A percentile compares a stretch with the other conserved stretches of the same genome.
These are phyloP conservation scores for Sigmodon hispidus DNA, from an alignment of 2,113 vertebrate species.

Conservation along the genomic window DNA sequence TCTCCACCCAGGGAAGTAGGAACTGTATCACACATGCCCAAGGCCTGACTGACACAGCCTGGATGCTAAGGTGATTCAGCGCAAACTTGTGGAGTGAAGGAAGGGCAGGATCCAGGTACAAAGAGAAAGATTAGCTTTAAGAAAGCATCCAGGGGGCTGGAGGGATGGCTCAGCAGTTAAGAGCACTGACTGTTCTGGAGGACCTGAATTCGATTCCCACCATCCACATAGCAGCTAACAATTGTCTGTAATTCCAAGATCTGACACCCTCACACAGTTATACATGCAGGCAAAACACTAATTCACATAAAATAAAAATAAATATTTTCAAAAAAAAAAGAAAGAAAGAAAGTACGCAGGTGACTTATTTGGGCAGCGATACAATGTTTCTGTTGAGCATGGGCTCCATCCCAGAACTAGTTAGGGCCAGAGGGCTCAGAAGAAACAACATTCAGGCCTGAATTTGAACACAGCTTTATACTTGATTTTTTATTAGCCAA, in stretches of 20 bases:
- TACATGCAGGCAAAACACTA: too few species aligned
- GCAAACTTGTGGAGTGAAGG: neutral
- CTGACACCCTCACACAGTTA: too few species aligned
- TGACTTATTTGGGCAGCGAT: neutral
- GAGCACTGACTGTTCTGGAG: too few species aligned
- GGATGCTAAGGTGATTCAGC: fast-evolving
- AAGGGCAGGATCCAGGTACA: neutral
- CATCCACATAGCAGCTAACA: too few species aligned
- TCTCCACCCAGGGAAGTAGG: neutral
- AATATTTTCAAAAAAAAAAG: too few species aligned
- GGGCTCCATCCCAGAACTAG: neutral
- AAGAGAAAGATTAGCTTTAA: neutral
- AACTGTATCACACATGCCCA: fast-evolving
- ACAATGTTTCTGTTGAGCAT: neutral
- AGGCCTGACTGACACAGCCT: neutral
- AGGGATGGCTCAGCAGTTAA: too few species aligned
- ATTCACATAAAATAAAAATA: too few species aligned
- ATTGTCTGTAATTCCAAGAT: too few species aligned
- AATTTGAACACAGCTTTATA: neutral
- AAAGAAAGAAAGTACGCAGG: too few species aligned
- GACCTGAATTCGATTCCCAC: too few species aligned
- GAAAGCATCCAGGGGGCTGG: neutral
- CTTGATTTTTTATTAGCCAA: conserved; percentile 34
- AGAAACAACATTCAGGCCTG: neutral
- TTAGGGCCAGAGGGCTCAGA: neutral